phyloP scores from a whole-genome alignment of 2,888 invertebrate species.

The Pollenia angustigena region DNA sequence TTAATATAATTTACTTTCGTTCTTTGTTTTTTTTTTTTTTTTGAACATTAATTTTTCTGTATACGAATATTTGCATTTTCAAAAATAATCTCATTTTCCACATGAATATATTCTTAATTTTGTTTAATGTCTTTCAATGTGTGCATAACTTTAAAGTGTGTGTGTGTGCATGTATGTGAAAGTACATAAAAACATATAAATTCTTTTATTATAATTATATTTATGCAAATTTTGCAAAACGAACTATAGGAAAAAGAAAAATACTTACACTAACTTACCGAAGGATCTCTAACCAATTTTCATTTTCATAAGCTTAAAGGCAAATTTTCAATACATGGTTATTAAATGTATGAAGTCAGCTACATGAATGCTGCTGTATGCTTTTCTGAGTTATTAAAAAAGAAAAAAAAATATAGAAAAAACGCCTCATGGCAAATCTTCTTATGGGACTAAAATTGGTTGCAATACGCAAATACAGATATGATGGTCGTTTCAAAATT shows the following conservation, averaged over 20 bases:
- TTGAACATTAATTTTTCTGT: constrained; percentile 1
- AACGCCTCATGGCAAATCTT: constrained; percentile 47
- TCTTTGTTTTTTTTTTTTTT: constrained; percentile 21
- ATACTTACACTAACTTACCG: constrained; percentile 10
- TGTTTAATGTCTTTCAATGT: constrained; percentile 55
- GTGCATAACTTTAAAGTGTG: not conserved
- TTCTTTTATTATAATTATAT: constrained; percentile 79
- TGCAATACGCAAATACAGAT: not conserved
- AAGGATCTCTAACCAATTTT: constrained; percentile 62
- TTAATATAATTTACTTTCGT: constrained; percentile 50
- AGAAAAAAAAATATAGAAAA: not conserved
- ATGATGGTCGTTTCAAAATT: constrained; percentile 5
- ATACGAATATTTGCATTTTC: constrained; percentile 62
- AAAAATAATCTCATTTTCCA: constrained; percentile 77
- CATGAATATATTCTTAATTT: constrained; percentile 75
- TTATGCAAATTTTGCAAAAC: constrained; percentile 78
- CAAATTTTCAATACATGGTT: constrained; percentile 57
- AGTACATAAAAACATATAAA: constrained; percentile 62
- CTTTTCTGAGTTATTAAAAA: constrained; percentile 11
- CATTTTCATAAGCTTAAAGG: constrained; percentile 60
- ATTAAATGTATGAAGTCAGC: constrained; percentile 13
- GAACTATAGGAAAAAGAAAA: constrained; percentile 28
- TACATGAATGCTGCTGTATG: constrained; percentile 9
- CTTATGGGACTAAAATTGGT: constrained; percentile 11
- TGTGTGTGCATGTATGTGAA: not conserved